Evolutionary conservation across 2,888 invertebrate genomes (phyloP), one percentile per base, ranked within the genome.

Genomic region (Perithous albicinctus): DNA sequence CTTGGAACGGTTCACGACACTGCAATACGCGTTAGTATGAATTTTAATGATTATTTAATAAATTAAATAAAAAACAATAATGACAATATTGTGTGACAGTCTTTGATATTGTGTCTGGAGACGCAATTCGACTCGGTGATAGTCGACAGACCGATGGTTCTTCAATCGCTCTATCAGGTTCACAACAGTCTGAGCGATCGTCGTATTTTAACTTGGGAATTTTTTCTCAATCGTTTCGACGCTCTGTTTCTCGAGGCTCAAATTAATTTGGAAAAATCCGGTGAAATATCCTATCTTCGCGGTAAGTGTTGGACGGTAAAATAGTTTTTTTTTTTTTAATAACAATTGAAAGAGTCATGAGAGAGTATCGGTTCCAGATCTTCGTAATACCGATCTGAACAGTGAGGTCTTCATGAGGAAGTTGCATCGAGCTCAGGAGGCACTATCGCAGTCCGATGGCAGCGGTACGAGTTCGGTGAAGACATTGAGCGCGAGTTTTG

Each of bases 121-220:
- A 97, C 98, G 0, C 99, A 99, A 94, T 99, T 99, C 94, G 99
- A 99, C 94, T 95, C 97, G 81, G 98, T 99, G 83, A 98, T 99
- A 81, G 96, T 98, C 80, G 99, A 99, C 93, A 95, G 99, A 48
- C 98, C 99, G 0, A 97, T 99, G 95, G 97, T 99, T 35, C 94
- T 99, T 48, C 98, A 99, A 92, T 97, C 98, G 1, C 95, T 99
- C 72, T 98, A 98, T 92, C 98, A 99, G 91, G 94, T 99, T 5
- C 98, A 98, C 91, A 98, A 98, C 92, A 97, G 98, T 1, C 95
- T 99, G 35, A 97, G 97, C 86, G 98, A 99, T 92, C 95, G 98
- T 59, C 96, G 96, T 88, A 97, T 99, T 79, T 94, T 99, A 15
- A 96, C 97, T 0, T 99, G 99, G 99, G 98, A 99, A 85, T 99